These are phyloP conservation scores for Pteropus rufus DNA, from an alignment of 2,797 vertebrate genomes.

Conservation along the genomic window DNA sequence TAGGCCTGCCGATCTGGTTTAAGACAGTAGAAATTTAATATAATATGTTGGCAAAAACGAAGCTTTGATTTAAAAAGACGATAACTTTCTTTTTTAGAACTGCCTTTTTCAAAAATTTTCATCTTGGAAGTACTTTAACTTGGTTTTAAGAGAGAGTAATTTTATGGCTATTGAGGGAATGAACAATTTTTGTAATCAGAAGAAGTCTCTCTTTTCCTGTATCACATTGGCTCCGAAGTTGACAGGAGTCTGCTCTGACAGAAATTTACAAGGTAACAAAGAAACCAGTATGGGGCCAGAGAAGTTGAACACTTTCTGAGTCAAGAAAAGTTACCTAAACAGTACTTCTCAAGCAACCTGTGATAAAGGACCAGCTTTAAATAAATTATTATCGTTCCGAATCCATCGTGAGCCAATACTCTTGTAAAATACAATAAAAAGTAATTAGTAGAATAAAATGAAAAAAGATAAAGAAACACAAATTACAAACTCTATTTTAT, in stretches of 20 bases:
- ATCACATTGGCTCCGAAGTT: background rate
- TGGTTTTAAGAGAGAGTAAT: background rate
- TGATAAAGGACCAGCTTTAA: background rate
- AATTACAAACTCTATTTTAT: background rate
- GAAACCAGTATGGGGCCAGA: background rate
- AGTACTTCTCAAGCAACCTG: background rate
- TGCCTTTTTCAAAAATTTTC: background rate
- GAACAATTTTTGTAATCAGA: background rate
- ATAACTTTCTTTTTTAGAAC: background rate
- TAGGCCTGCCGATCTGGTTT: background rate
- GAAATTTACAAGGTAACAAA: background rate
- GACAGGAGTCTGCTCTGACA: background rate
- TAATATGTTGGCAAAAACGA: background rate
- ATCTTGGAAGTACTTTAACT: background rate
- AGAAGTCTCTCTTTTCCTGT: background rate
- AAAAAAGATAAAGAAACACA: background rate
- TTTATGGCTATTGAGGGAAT: background rate
- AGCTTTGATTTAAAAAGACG: constrained; percentile 13
- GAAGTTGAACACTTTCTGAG: background rate
- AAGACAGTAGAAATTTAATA: background rate
- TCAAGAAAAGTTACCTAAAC: background rate
- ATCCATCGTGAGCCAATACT: background rate
- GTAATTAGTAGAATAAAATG: background rate
- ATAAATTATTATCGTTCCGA: background rate
- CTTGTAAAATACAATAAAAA: background rate